These are phyloP conservation scores for Zoanthus sociatus DNA, from an alignment of 92 coral and sea anemone species.

Conservation along the genomic window DNA sequence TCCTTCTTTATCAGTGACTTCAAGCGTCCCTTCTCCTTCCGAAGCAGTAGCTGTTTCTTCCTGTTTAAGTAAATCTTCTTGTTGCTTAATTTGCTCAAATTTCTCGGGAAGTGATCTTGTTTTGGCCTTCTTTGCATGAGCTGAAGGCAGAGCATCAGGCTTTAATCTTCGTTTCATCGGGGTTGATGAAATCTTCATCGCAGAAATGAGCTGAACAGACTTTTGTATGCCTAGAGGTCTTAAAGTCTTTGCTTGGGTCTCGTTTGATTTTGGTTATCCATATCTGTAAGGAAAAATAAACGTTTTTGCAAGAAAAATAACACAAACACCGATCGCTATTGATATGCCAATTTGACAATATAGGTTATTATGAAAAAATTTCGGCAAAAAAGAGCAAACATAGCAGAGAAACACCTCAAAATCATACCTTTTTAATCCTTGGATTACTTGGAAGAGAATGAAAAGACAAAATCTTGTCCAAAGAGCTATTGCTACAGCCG, in stretches of 20 bases:
- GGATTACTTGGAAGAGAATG: slow-evolving; percentile 48
- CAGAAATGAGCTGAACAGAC: slow-evolving; percentile 20
- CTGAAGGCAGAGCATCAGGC: slow-evolving; percentile 1
- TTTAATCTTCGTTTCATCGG: not conserved
- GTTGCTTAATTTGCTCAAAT: slow-evolving; percentile 2
- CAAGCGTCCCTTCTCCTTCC: slow-evolving; percentile 25
- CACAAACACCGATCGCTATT: not conserved
- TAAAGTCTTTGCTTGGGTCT: slow-evolving; percentile 61
- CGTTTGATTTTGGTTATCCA: slow-evolving; percentile 63
- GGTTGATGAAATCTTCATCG: slow-evolving; percentile 20
- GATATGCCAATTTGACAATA: not conserved
- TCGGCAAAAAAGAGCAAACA: not conserved
- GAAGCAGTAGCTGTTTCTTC: slow-evolving; percentile 58
- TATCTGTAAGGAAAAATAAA: slow-evolving; percentile 32
- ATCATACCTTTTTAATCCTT: slow-evolving; percentile 52
- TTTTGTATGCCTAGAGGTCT: not conserved
- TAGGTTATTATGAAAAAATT: no score
- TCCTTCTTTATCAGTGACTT: not conserved
- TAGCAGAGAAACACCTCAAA: slow-evolving; percentile 3
- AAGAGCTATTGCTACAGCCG: slow-evolving; percentile 59
- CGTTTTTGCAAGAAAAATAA: not conserved
- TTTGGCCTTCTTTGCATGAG: not conserved
- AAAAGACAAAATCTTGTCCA: slow-evolving; percentile 56
- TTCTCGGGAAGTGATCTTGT: slow-evolving; percentile 6
- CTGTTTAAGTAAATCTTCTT: slow-evolving; percentile 14